Evolutionary conservation across 37 sponge, comb jelly and placozoan species (phyloP), one percentile per base, ranked within the genome.

Genomic region (Petrosia ficiformis): DNA sequence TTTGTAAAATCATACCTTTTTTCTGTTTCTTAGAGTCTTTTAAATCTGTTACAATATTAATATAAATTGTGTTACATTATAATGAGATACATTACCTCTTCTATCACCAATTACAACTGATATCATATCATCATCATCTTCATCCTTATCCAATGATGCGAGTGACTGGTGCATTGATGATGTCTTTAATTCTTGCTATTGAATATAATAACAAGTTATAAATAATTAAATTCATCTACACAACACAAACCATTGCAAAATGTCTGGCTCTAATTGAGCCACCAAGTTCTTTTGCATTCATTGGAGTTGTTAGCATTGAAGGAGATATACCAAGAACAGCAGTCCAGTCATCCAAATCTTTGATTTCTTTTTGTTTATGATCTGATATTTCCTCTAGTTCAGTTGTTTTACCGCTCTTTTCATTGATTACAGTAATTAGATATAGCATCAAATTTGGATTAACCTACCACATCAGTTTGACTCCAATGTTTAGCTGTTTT

Each of bases 81-180:
- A n/a, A n/a, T n/a, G n/a, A n/a, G n/a, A n/a, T n/a, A n/a, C n/a
- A n/a, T n/a, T n/a, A n/a, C 14, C 54, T 48, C 14, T 48, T 48
- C 14, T 14, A 48, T 14, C 54, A 48, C 86, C 86, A 24, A 72
- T 54, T 10, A 86, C 61, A 38, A 86, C 74, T 26, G 79, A 78
- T 64, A 86, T 79, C 14, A 68, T 72, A 67, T 79, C 80, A 37
- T 69, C 75, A 69, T 79, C 74, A 43, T 86, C 57, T 31, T 79
- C 70, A 6, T 86, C 67, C 44, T 77, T 68, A 39, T 78, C 68
- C 11, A 26, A 6, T 48, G n/a, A 5, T n/a, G 28, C 5, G 63
- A 61, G 63, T 26, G 28, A 61, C 22, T 61, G 28, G 26, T 26
- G 63, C 11, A 26, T 24, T 26, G 63, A 29, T 61, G 28, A 61